Evolutionary conservation across 2,797 vertebrate genomes (phyloP), one percentile per base, ranked within the genome.

Genomic region (Pangasius sanitwongsei): DNA sequence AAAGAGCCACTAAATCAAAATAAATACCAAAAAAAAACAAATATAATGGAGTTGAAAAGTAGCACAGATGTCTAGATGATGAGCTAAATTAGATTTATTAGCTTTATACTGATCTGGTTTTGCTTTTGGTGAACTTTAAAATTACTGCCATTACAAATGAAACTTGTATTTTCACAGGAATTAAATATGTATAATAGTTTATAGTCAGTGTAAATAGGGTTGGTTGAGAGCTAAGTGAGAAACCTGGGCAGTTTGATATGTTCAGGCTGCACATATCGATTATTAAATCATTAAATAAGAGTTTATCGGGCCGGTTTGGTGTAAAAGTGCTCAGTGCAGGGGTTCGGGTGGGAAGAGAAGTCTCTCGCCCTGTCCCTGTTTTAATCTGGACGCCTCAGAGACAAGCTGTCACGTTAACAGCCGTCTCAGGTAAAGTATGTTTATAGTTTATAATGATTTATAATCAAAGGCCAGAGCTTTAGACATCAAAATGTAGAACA

Each of bases 231-330:
- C 23, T 83, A 3, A n/a, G 1, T 16, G 82, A 65, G 59, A 31
- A 28, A 31, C 82, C 61, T 11, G 82, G 69, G 28, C 72, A 23
- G 84, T n/a, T 4, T 65, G 88, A 75, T 9, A 91, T 91, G 90
- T 50, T 89, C 48, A 75, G 86, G 23, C 57, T 72, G 44, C 28
- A 16, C 2, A 11, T 74, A 31, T 63, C 15, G 8, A 4, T 70
- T 13, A 48, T 69, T 61, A 50, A n/a, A 53, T 4, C 69, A 50
- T 2, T 85, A 18, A 82, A 37, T 61, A 81, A 16, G 31, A 53
- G 80, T 31, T 8, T 59, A 70, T 28, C 41, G 2, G 28, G 12
- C 0, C 2, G 65, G 53, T 86, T 88, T 16, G 18, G 55, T n/a
- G 67, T 74, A 28, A 72, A 78, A 55, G 65, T 72, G 44, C 6